These are phyloP conservation scores for Megaleporinus macrocephalus DNA, from an alignment of 2,113 vertebrate species.

Conservation along the genomic window DNA sequence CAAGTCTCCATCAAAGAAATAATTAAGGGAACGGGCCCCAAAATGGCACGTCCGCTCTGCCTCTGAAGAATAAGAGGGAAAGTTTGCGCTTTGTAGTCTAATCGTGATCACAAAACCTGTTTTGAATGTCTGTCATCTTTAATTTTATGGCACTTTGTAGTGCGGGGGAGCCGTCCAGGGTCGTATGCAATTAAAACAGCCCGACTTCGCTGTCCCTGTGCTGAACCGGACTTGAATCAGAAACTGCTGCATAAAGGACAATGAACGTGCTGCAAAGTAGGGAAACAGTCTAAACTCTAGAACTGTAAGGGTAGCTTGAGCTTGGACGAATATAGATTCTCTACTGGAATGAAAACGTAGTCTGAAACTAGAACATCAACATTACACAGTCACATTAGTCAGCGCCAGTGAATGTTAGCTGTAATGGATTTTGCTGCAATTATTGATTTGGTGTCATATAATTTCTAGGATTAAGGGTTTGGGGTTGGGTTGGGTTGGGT, in stretches of 20 bases:
- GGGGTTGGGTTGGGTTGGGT: no score
- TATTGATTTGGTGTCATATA: no score
- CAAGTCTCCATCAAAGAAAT: conserved; percentile 92
- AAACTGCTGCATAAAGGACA: background rate
- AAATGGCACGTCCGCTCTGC: conserved; percentile 90
- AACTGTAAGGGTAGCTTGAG: no score
- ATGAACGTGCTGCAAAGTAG: background rate
- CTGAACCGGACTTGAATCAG: background rate
- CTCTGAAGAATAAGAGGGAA: conserved; percentile 86
- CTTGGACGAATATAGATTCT: no score
- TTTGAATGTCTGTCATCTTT: conserved; percentile 89
- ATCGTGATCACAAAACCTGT: conserved; percentile 89
- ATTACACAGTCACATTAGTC: no score
- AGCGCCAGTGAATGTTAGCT: no score
- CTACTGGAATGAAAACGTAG: no score
- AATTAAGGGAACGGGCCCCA: conserved; percentile 92
- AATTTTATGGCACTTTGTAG: conserved; percentile 89
- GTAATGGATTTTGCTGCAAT: no score
- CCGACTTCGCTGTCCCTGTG: conserved; percentile 73
- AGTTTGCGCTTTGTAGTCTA: conserved; percentile 89
- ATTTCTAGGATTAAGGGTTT: no score
- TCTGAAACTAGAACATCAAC: no score
- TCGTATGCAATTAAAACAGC: conserved; percentile 92
- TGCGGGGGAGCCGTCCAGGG: conserved; percentile 83
- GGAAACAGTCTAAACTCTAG: background rate